Evolutionary conservation across 2,113 vertebrate genomes (phyloP).

Genomic region (Entelurus aequoreus): DNA sequence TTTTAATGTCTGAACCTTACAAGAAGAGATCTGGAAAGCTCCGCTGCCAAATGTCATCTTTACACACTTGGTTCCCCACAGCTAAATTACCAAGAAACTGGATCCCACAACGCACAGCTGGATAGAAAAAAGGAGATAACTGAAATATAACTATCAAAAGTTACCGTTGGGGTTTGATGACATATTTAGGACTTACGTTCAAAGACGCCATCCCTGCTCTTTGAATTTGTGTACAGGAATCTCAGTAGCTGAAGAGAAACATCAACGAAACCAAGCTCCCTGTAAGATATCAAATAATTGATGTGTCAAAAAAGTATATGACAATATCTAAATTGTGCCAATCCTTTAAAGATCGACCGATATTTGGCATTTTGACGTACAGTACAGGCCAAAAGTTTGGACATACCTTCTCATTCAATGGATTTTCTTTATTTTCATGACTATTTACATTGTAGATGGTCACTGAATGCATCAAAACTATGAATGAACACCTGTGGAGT

Average conservation of each 20-base stretch:
- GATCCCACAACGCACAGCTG: slow-evolving; percentile 87
- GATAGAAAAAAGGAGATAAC: neutral
- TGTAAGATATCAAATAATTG: slow-evolving; percentile 18
- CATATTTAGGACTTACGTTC: slow-evolving; percentile 57
- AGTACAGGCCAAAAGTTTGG: too few relatives aligned
- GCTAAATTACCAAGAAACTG: slow-evolving; percentile 94
- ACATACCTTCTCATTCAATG: too few relatives aligned
- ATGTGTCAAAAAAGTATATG: neutral
- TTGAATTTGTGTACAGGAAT: slow-evolving; percentile 45
- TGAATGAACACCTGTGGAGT: too few relatives aligned
- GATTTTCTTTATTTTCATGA: too few relatives aligned
- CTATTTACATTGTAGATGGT: too few relatives aligned
- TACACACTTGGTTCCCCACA: slow-evolving; percentile 83
- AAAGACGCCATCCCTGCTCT: slow-evolving; percentile 31
- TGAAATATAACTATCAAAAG: neutral
- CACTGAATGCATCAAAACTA: too few relatives aligned
- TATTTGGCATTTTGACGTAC: too few relatives aligned
- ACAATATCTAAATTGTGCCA: neutral
- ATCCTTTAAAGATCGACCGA: too few relatives aligned
- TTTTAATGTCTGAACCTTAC: slow-evolving; percentile 49
- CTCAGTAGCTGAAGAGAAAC: slow-evolving; percentile 53
- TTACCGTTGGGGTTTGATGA: neutral
- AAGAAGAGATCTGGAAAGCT: slow-evolving; percentile 64
- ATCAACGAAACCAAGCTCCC: slow-evolving; percentile 69
- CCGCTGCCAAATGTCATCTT: slow-evolving; percentile 78